phyloP scores from a whole-genome alignment of 1,140 invertebrate genomes.

The Eubasilissa regina region DNA sequence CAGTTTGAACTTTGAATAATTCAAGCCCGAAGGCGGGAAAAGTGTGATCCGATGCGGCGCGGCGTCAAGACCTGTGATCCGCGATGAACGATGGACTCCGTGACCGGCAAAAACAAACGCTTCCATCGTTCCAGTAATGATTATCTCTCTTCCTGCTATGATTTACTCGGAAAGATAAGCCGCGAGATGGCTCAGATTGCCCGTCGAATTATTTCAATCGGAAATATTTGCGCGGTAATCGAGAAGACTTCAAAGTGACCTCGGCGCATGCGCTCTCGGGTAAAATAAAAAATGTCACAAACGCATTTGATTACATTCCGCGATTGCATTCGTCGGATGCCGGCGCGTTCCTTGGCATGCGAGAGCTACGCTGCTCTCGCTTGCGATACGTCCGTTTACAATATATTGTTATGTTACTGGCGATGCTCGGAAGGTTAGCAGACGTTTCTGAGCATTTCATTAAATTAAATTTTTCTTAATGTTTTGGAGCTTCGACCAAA shows the following conservation, averaged over 20 bases:
- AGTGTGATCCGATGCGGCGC: background rate
- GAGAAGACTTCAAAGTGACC: slow-evolving; percentile 8
- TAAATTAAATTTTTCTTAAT: too few species aligned
- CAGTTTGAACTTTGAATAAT: background rate
- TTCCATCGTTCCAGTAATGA: background rate
- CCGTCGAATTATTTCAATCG: background rate
- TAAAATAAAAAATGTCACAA: slow-evolving; percentile 21
- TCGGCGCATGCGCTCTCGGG: slow-evolving; percentile 9
- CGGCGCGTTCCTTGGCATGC: background rate
- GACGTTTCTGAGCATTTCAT: too few species aligned
- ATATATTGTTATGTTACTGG: too few species aligned
- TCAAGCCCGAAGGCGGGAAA: background rate
- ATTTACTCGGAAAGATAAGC: slow-evolving; percentile 3
- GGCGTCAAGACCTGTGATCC: background rate
- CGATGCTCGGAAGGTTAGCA: too few species aligned
- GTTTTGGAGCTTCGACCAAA: too few species aligned
- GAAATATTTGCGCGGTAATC: background rate
- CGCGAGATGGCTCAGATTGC: background rate
- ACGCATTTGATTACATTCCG: slow-evolving; percentile 27
- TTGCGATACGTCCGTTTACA: too few species aligned
- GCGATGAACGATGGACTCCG: background rate
- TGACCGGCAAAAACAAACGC: background rate
- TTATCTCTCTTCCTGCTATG: slow-evolving; percentile 3
- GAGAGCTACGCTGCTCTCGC: background rate
- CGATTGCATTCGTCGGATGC: slow-evolving; percentile 1